Evolutionary conservation across 2,888 invertebrate genomes (phyloP).

Genomic region (Sphaerophoria rueppellii): DNA sequence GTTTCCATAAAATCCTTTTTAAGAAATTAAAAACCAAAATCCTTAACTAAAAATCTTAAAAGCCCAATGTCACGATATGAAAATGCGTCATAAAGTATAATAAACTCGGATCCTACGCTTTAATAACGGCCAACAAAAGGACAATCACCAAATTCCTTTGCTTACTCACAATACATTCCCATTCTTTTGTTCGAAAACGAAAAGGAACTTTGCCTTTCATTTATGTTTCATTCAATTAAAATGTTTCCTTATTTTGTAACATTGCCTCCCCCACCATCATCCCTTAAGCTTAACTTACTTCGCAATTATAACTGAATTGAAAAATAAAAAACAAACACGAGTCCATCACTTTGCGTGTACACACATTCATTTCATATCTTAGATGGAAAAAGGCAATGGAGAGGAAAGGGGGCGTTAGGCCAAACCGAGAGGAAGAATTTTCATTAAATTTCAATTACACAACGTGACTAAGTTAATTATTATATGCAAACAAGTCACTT

Average conservation of each 20-base stretch:
- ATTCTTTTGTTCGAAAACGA: not conserved
- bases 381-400: constrained; percentile 58
- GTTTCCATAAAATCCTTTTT: no score
- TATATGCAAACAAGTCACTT: constrained; percentile 73
- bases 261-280: not conserved
- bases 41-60: no score
- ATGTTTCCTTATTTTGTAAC: not conserved
- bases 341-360: constrained; percentile 61
- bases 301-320: constrained; percentile 17
- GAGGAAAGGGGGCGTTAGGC: constrained; percentile 55
- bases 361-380: constrained; percentile 47
- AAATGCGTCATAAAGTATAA: no score
- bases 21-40: no score
- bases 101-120: not conserved
- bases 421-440: constrained; percentile 60
- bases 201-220: not conserved
- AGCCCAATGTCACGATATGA: no score
- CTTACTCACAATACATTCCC: not conserved
- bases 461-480: constrained; percentile 68
- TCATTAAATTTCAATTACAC: constrained; percentile 72
- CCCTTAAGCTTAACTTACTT: constrained; percentile 23
- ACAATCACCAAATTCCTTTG: constrained; percentile 14
- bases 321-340: constrained; percentile 26
- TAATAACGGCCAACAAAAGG: constrained; percentile 24
- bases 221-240: constrained; percentile 17